Conservation (phyloP, 2,797 vertebrate species). For the Malurus leucopterus region DNA sequence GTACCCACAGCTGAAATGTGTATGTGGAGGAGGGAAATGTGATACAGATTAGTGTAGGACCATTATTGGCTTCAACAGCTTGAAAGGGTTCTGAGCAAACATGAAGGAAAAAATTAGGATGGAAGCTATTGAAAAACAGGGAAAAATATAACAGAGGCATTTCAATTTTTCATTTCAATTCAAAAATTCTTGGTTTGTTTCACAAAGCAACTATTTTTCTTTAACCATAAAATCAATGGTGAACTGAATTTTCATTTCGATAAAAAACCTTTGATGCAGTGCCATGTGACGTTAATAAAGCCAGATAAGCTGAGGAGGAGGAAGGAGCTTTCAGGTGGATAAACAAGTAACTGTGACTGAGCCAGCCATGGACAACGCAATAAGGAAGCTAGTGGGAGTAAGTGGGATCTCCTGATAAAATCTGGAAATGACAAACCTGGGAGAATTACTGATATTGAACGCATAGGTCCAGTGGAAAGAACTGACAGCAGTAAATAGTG, state of each 20-base stretch:
- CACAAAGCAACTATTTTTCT: not conserved
- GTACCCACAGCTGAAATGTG: not conserved
- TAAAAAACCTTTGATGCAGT: not conserved
- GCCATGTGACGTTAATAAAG: not conserved
- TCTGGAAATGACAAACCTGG: not conserved
- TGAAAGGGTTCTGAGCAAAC: not conserved
- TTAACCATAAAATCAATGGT: not conserved
- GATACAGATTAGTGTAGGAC: not conserved
- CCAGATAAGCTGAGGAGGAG: not conserved
- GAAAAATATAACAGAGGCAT: not conserved
- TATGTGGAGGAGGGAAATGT: not conserved
- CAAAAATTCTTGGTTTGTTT: not conserved
- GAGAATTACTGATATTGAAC: not conserved
- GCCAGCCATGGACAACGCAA: not conserved
- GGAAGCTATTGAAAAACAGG: not conserved
- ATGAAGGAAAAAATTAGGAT: not conserved
- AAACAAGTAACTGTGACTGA: slow-evolving; percentile 3
- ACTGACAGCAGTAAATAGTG: not conserved
- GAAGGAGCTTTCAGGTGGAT: not conserved
- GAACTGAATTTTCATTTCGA: not conserved
- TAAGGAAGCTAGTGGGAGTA: slow-evolving; percentile 29
- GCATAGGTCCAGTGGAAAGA: not conserved
- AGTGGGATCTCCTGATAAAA: not conserved
- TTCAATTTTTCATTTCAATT: not conserved
- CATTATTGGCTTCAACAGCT: not conserved